Evolutionary conservation across 2,797 vertebrate genomes (phyloP).

Genomic region (Urophycis tenuis): DNA sequence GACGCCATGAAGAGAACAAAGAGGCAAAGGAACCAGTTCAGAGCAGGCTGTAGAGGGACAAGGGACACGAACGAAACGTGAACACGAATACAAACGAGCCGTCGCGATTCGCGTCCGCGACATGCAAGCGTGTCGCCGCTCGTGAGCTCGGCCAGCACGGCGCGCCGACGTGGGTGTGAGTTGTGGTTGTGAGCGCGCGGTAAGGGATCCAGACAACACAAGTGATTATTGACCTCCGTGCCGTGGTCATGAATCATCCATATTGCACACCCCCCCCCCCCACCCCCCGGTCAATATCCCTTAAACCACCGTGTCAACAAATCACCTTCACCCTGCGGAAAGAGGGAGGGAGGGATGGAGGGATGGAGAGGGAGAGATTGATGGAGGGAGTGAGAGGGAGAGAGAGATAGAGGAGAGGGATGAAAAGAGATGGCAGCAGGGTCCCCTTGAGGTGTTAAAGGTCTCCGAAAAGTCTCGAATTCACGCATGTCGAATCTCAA

Average conservation of each 20-base stretch:
- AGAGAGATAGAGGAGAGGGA: no score
- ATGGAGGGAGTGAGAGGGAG: not conserved
- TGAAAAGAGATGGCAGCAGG: not conserved
- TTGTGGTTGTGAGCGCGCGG: conserved; percentile 31
- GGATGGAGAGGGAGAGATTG: conserved; percentile 18
- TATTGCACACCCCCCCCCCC: conserved; percentile 19
- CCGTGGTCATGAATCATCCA: conserved; percentile 59
- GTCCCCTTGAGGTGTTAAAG: not conserved
- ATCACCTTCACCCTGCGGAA: conserved; percentile 55
- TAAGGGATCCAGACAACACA: conserved; percentile 45
- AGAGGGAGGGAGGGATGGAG: conserved; percentile 15
- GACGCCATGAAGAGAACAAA: no score
- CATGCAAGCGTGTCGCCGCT: not conserved
- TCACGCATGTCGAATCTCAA: no score
- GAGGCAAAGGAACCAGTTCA: no score
- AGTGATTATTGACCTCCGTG: conserved; percentile 55
- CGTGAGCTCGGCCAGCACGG: no score
- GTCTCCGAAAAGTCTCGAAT: not conserved
- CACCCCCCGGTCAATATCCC: conserved; percentile 62
- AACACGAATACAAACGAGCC: not conserved
- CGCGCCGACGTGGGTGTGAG: conserved; percentile 20
- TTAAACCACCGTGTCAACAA: conserved; percentile 65
- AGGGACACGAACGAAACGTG: no score
- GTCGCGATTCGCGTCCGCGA: no score
- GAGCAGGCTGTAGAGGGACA: no score